These are phyloP conservation scores for Spea hammondii DNA, from an alignment of 2,797 vertebrate genomes.

Conservation along the genomic window DNA sequence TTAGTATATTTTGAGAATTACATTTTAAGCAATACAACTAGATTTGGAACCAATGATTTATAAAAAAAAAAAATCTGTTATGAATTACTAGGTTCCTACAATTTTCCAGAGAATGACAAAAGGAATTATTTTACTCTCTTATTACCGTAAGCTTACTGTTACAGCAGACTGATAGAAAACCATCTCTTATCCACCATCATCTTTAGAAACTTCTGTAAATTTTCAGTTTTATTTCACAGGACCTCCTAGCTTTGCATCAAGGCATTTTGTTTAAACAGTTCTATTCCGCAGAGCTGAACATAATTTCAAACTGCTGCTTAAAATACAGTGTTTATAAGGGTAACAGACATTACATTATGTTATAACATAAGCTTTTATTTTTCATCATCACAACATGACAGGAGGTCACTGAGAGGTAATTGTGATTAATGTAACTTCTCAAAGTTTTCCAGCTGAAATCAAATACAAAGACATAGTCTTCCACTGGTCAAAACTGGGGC, in stretches of 20 bases:
- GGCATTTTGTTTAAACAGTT: neutral
- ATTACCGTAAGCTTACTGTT: neutral
- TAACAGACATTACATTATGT: conserved; percentile 8
- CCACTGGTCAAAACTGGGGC: neutral
- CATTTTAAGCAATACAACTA: neutral
- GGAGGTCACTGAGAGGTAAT: conserved; percentile 24
- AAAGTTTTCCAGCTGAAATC: conserved; percentile 1
- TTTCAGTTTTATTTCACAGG: neutral
- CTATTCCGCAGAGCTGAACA: neutral
- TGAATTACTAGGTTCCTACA: neutral
- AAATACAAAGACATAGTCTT: conserved; percentile 12
- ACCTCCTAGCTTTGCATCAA: neutral
- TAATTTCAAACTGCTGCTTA: neutral
- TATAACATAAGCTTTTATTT: conserved; percentile 5
- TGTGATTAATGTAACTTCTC: conserved; percentile 1
- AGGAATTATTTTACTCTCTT: neutral
- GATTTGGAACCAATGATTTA: neutral
- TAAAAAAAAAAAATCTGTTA: neutral
- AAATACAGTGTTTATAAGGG: conserved; percentile 13
- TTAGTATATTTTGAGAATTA: too few relatives aligned
- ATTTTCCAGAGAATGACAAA: conserved; percentile 1
- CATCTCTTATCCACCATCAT: neutral
- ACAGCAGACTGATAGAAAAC: neutral
- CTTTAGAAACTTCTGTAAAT: neutral
- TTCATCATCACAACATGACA: conserved; percentile 12